These are phyloP conservation scores for Onychomys leucogaster DNA, from an alignment of 2,797 vertebrate genomes.

Conservation along the genomic window DNA sequence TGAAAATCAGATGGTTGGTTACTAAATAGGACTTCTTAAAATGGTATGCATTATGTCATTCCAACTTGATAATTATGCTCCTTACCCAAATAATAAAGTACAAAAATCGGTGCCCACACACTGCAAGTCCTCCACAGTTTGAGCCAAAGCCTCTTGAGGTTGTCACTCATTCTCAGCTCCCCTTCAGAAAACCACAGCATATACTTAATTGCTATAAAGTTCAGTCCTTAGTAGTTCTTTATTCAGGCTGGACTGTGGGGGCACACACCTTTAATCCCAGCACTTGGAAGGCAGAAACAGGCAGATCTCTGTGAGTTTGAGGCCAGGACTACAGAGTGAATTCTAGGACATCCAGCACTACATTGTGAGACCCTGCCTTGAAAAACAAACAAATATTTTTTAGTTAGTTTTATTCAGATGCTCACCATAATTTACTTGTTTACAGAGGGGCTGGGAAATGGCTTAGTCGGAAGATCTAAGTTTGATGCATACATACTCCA, in stretches of 20 bases:
- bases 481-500: neutral
- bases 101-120: conserved; percentile 8
- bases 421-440: neutral
- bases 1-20: conserved; percentile 34
- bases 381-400: neutral
- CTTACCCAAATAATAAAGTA: conserved; percentile 33
- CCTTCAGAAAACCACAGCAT: neutral
- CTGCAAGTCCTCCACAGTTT: conserved; percentile 22
- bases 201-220: neutral
- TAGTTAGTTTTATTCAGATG: neutral
- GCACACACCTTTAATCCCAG: neutral
- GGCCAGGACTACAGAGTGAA: neutral
- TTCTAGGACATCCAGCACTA: neutral
- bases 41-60: neutral
- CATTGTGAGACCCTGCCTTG: neutral
- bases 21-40: conserved; percentile 45
- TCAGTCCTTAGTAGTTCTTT: conserved; percentile 26
- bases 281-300: neutral
- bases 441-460: neutral
- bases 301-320: neutral
- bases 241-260: neutral
- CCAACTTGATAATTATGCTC: conserved; percentile 12
- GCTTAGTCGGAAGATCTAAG: neutral
- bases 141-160: neutral
- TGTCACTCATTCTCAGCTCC: neutral